phyloP scores from a whole-genome alignment of 2,113 vertebrate species.

The Corynorhinus townsendii region DNA sequence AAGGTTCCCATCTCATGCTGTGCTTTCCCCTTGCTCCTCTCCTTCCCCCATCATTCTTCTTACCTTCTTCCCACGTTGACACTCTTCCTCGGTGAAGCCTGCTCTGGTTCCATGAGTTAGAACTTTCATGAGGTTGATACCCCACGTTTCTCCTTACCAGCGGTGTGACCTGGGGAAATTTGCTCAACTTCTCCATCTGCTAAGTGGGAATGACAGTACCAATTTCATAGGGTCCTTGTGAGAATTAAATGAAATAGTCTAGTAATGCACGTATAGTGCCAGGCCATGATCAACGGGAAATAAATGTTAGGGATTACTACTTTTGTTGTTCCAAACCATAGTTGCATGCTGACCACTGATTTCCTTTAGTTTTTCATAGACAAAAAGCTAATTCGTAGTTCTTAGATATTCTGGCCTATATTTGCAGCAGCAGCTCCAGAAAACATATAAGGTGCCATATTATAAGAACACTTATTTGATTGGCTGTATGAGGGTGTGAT shows the following conservation, averaged over 20 bases:
- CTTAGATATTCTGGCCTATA: neutral
- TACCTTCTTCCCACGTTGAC: fast-evolving
- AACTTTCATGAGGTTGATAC: neutral
- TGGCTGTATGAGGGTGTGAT: neutral
- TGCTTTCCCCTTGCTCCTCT: too few species aligned
- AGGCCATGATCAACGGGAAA: neutral
- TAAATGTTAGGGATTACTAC: neutral
- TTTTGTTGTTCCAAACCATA: neutral
- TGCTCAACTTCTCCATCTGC: neutral
- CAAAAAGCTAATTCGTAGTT: neutral
- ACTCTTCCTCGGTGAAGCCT: neutral
- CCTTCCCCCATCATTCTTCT: neutral
- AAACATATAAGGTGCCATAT: neutral
- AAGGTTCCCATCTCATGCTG: neutral
- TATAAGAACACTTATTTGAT: neutral
- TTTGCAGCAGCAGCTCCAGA: neutral
- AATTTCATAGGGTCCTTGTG: neutral
- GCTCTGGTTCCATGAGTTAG: neutral
- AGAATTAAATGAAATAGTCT: neutral
- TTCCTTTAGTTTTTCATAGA: neutral
- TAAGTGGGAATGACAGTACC: neutral
- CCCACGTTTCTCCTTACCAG: neutral
- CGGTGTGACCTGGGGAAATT: neutral
- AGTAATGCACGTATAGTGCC: neutral
- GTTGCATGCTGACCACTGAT: neutral